Conservation (phyloP, 2,113 vertebrate species). For the Neopipo cinnamomea region DNA sequence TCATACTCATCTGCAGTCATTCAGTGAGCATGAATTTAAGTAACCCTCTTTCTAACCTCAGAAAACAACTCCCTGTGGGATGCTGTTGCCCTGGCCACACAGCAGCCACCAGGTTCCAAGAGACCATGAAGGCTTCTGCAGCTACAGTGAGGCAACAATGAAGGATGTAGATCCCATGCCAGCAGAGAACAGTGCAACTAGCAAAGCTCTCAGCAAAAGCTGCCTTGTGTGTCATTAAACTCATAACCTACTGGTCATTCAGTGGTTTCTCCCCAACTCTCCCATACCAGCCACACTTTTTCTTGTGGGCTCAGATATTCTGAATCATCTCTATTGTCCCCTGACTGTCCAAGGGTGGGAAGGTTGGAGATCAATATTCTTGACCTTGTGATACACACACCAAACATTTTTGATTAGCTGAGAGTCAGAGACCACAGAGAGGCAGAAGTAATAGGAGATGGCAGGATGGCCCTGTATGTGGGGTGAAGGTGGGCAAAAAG, state of each 20-base stretch:
- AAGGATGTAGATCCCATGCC: neutral
- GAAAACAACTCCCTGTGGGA: neutral
- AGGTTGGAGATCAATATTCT: neutral
- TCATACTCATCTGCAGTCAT: neutral
- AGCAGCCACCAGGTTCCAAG: neutral
- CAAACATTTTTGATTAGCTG: neutral
- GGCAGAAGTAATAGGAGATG: neutral
- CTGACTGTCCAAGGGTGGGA: neutral
- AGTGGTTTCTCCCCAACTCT: neutral
- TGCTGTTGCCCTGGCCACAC: neutral
- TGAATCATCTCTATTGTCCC: neutral
- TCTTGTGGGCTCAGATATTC: neutral
- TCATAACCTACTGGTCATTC: neutral
- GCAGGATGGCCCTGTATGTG: neutral
- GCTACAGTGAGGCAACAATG: neutral
- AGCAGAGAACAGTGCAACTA: neutral
- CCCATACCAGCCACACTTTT: neutral
- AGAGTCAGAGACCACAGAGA: neutral
- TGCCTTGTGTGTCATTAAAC: neutral
- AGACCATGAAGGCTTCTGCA: neutral
- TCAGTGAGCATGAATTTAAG: neutral
- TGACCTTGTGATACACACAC: neutral
- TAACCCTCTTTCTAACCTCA: neutral
- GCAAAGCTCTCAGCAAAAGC: neutral
- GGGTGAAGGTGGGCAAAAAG: neutral